Base-by-base conservation (phyloP, 2,113 vertebrate genomes). In the Myxocyprinus asiaticus region DNA sequence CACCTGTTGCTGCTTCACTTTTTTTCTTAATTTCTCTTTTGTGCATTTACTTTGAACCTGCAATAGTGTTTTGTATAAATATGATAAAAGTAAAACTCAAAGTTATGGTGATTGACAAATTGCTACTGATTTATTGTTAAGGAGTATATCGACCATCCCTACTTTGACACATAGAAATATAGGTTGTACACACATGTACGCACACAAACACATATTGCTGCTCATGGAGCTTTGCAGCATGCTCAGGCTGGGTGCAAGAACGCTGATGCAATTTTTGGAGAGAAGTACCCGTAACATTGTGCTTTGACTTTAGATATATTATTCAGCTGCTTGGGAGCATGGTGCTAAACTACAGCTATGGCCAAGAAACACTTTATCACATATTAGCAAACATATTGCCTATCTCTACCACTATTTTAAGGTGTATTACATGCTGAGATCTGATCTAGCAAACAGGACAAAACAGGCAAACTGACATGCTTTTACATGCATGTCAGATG, bases 151-250 rank as follows among this genome's bases (percentile, higher is more conserved):
- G 63, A 0, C 44, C 65, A 59, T 63, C 67, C 48, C 53, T 51
- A 42, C 14, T 22, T 22, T 33, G 22, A 33, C 22, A 33, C 22
- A 3, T 33, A 45, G 22, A 73, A 47, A 65, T 15, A 73, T 4
- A 78, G 9, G 11, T 59, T 65, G 50, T 62, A 45, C 33, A 50
- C 11, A 22, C 43, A 48, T n/a, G 73, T n/a, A 80, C 80, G 81
- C 17, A 51, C 56, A 79, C 22, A 33, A 33, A 33, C 47, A 69
- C 48, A 78, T 42, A 80, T 43, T 79, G 58, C 51, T 47, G 69
- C 80, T 82, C 43, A 73, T 15, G 66, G 17, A 74, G 82, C 84
- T 79, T 81, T 64, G 79, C 76, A 68, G 84, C 76, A 79, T 79
- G 81, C 17, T 67, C 61, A 43, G 53, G 75, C 71, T 77, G 44